These are phyloP conservation scores for Ochropacha duplaris DNA, from an alignment of 2,888 invertebrate species.

Conservation along the genomic window DNA sequence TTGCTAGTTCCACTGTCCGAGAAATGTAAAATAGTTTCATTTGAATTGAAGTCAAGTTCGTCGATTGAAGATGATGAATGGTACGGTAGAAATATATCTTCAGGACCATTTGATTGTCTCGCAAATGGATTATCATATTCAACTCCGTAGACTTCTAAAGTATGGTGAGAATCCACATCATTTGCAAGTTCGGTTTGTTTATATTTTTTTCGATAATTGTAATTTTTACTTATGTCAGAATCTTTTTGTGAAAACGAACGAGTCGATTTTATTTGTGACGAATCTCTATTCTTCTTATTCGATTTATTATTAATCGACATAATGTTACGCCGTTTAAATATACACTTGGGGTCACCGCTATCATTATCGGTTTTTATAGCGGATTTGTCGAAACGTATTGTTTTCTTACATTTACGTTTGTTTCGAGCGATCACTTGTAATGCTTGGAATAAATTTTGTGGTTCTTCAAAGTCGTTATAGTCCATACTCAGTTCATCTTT, in stretches of 20 bases:
- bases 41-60: conserved; percentile 4
- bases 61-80: conserved; percentile 19
- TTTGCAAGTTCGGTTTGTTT: not conserved
- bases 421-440: conserved; percentile 54
- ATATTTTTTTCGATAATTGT: not conserved
- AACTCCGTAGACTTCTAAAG: conserved; percentile 45
- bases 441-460: conserved; percentile 54
- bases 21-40: not conserved
- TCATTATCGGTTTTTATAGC: not conserved
- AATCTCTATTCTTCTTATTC: conserved; percentile 10
- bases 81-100: conserved; percentile 19
- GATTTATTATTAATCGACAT: conserved; percentile 28
- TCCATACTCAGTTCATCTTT: conserved; percentile 50
- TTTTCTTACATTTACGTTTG: conserved; percentile 30
- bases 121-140: conserved; percentile 31
- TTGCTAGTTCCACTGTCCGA: not conserved
- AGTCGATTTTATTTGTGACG: conserved; percentile 1
- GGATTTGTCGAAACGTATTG: not conserved
- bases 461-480: conserved; percentile 37
- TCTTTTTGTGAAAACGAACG: not conserved
- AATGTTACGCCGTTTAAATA: conserved; percentile 38
- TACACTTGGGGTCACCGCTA: conserved; percentile 29
- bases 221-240: conserved; percentile 4
- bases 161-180: conserved; percentile 34
- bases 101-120: conserved; percentile 3